These are phyloP conservation scores for Lomographa bimaculata DNA, from an alignment of 2,888 invertebrate species.

Conservation along the genomic window DNA sequence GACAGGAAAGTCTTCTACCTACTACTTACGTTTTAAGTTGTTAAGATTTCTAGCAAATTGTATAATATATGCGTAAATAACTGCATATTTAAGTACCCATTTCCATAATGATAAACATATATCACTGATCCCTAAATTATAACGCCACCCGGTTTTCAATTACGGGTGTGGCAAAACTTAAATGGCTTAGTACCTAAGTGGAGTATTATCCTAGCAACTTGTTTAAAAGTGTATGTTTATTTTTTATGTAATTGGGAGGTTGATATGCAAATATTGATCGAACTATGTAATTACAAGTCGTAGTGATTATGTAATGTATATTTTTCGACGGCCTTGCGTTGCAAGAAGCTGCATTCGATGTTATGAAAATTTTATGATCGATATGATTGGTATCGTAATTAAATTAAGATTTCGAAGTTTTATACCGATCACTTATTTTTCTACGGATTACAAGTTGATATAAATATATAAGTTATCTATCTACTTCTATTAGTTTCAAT, in stretches of 20 bases:
- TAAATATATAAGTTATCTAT: too few relatives aligned
- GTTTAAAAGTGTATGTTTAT: constrained; percentile 15
- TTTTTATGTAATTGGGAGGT: constrained; percentile 20
- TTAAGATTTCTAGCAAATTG: too few relatives aligned
- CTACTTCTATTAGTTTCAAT: too few relatives aligned
- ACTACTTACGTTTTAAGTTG: too few relatives aligned
- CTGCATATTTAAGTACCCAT: too few relatives aligned
- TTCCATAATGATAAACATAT: too few relatives aligned
- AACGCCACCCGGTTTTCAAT: constrained; percentile 1
- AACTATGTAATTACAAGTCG: constrained; percentile 26
- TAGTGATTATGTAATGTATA: constrained; percentile 28
- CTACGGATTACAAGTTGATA: too few relatives aligned
- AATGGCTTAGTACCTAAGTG: constrained; percentile 8
- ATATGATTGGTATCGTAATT: constrained; percentile 45
- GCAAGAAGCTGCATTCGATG: constrained; percentile 24
- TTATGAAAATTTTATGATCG: constrained; percentile 48
- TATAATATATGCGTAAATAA: too few relatives aligned
- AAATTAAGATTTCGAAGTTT: constrained; percentile 29
- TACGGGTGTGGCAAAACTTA: constrained; percentile 13
- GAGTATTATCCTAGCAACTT: constrained; percentile 17
- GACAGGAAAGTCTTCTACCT: too few relatives aligned
- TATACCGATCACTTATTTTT: too few relatives aligned
- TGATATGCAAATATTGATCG: constrained; percentile 31
- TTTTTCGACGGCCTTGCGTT: constrained; percentile 38
- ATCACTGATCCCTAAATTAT: too few relatives aligned